Evolutionary conservation across 2,888 invertebrate species (phyloP).

Genomic region (Argynnis bischoffii): DNA sequence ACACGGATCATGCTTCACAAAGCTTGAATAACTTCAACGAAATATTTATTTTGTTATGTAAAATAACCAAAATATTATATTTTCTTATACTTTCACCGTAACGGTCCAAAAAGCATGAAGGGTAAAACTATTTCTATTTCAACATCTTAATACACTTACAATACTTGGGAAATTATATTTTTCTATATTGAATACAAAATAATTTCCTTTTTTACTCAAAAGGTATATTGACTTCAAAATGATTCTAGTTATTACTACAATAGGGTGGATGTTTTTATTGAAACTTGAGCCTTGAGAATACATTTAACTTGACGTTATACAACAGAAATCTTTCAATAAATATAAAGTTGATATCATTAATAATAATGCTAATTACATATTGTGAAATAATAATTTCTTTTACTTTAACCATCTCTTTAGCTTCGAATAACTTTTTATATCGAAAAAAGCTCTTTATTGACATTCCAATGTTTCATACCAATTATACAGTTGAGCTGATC

Average conservation of each 20-base stretch:
- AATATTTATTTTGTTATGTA: no score
- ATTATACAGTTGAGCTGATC: slow-evolving; percentile 16
- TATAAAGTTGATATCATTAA: no score
- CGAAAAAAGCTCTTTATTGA: neutral
- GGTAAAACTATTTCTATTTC: slow-evolving; percentile 37
- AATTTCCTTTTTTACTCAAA: no score
- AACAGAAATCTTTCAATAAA: no score
- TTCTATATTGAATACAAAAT: neutral
- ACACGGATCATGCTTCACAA: slow-evolving; percentile 6
- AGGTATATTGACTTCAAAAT: no score
- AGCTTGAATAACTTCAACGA: slow-evolving; percentile 14
- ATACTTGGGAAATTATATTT: slow-evolving; percentile 1
- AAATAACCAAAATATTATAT: slow-evolving; percentile 23
- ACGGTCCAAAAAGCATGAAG: slow-evolving; percentile 18
- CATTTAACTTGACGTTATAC: no score
- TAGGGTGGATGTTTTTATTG: no score
- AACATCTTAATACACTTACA: slow-evolving; percentile 25
- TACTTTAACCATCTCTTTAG: no score
- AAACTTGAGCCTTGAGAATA: no score
- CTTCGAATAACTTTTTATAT: neutral
- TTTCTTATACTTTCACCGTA: slow-evolving; percentile 20
- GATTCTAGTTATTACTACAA: no score
- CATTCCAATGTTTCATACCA: slow-evolving; percentile 10
- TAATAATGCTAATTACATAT: no score
- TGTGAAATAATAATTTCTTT: no score